Percentiles rank a stretch among this genome's conserved stretches.
Evolutionary conservation across 2,113 vertebrate genomes (phyloP).

Genomic region (Sterna hirundo): DNA sequence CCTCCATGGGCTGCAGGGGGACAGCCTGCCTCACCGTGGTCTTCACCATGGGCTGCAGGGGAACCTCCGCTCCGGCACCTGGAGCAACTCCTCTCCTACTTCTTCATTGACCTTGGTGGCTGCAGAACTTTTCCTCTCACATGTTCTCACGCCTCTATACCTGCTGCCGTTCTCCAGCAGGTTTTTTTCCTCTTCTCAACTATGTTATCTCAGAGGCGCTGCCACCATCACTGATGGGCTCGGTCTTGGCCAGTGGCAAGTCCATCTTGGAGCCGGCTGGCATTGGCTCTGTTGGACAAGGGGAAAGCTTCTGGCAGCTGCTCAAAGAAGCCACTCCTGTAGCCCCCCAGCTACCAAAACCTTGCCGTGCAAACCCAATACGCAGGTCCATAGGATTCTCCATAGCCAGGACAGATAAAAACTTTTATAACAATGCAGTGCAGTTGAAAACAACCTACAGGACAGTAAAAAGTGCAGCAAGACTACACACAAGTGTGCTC

Average conservation of each 20-base stretch:
- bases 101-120: not conserved
- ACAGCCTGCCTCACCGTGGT: not conserved
- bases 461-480: conserved; percentile 6
- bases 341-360: not conserved
- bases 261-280: not conserved
- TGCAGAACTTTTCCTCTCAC: not conserved
- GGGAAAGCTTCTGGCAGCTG: not conserved
- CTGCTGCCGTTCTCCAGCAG: not conserved
- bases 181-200: not conserved
- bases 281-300: not conserved
- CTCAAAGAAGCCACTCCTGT: not conserved
- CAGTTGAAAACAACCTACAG: not conserved
- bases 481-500: not conserved
- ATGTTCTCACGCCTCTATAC: not conserved
- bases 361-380: not conserved
- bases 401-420: not conserved
- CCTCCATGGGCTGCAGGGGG: not conserved
- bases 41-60: not conserved
- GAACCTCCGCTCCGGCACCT: not conserved
- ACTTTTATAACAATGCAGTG: not conserved
- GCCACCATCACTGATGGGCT: not conserved
- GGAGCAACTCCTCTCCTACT: not conserved
- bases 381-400: not conserved
- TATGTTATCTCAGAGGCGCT: not conserved
- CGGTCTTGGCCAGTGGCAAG: not conserved